Percentiles rank a stretch among this genome's conserved stretches.
phyloP scores from a whole-genome alignment of 2,113 vertebrate species.

The Mungos mungo region DNA sequence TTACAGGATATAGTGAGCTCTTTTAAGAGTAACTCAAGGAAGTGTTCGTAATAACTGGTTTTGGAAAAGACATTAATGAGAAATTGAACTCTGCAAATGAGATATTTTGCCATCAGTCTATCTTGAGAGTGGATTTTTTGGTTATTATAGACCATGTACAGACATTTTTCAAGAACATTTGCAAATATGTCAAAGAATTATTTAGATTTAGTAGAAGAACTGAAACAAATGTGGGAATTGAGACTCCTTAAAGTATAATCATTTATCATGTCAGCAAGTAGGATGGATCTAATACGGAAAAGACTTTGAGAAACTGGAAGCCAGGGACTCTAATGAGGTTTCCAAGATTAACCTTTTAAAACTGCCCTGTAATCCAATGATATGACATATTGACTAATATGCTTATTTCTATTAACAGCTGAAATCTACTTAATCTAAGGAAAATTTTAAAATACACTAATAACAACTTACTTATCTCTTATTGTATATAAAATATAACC shows the following conservation, averaged over 20 bases:
- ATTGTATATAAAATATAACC: neutral
- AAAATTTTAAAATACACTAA: neutral
- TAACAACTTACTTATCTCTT: neutral
- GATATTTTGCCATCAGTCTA: neutral
- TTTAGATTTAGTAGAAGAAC: neutral
- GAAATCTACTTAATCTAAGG: neutral
- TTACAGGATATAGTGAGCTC: neutral
- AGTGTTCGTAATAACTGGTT: neutral
- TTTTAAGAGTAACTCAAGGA: neutral
- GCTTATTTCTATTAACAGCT: neutral
- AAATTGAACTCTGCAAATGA: neutral
- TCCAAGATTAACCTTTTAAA: neutral
- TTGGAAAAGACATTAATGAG: neutral
- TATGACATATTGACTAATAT: neutral
- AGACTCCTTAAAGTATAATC: neutral
- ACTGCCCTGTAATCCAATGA: neutral
- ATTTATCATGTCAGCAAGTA: slow-evolving; percentile 19
- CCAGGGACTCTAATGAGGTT: neutral
- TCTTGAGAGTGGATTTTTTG: neutral
- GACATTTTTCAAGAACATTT: neutral
- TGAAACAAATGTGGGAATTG: neutral
- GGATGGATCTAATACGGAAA: neutral
- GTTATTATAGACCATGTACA: neutral
- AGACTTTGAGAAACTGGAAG: neutral
- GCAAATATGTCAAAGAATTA: neutral